phyloP scores from a whole-genome alignment of 2,113 vertebrate genomes.

The Tragelaphus imberbis region DNA sequence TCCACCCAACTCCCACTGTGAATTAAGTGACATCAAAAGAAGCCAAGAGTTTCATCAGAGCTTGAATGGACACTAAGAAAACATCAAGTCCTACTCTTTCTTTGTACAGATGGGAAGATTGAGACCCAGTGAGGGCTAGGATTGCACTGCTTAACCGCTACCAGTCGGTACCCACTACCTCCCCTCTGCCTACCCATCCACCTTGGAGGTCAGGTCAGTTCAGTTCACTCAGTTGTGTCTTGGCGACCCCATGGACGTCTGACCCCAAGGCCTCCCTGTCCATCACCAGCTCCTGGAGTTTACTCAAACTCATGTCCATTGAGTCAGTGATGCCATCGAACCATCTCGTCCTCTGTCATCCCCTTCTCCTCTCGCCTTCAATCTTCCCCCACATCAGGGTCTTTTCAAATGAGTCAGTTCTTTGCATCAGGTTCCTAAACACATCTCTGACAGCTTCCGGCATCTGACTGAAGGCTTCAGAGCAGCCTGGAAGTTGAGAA shows the following conservation, averaged over 20 bases:
- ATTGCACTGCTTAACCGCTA: neutral
- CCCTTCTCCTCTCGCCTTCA: neutral
- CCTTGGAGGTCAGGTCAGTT: neutral
- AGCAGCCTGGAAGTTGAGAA: neutral
- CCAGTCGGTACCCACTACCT: neutral
- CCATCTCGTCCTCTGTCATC: neutral
- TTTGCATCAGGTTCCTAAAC: neutral
- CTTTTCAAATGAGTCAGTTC: neutral
- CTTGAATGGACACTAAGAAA: neutral
- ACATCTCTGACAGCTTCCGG: neutral
- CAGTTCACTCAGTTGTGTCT: too few relatives aligned
- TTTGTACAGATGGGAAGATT: neutral
- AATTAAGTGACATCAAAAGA: neutral
- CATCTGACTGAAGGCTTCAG: neutral
- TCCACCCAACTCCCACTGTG: neutral
- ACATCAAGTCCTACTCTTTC: neutral
- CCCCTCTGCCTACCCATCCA: neutral
- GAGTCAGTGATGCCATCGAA: neutral
- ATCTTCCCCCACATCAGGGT: neutral
- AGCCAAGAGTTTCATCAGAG: neutral
- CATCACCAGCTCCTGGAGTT: neutral
- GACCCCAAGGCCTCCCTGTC: neutral
- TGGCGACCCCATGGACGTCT: too few relatives aligned
- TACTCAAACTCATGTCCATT: neutral
- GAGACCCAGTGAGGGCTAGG: neutral